phyloP scores from a whole-genome alignment of 2,113 vertebrate species.

The Phodopus roborovskii region DNA sequence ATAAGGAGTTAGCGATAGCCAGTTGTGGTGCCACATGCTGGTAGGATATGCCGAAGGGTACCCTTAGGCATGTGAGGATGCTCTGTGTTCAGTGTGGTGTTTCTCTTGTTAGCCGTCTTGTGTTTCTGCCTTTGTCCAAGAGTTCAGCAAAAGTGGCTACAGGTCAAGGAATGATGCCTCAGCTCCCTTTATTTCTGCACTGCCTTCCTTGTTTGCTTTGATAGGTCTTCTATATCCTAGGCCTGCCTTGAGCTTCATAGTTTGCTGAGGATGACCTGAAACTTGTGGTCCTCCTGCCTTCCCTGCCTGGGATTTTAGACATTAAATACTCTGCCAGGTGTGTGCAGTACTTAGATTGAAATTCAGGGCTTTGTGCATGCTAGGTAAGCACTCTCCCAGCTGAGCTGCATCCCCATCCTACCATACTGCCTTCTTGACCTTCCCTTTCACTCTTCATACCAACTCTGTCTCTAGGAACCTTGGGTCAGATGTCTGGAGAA shows the following conservation, averaged over 20 bases:
- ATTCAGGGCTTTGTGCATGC: not conserved
- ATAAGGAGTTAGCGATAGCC: not conserved
- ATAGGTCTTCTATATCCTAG: not conserved
- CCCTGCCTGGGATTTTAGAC: not conserved
- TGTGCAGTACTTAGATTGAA: not conserved
- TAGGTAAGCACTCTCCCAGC: not conserved
- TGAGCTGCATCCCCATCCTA: not conserved
- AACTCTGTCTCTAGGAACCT: conserved; percentile 56
- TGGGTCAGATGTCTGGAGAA: conserved; percentile 77
- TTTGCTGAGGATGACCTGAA: not conserved
- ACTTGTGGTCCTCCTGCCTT: not conserved
- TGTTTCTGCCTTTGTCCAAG: conserved; percentile 25
- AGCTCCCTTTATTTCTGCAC: not conserved
- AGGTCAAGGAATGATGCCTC: not conserved
- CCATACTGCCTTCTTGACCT: not conserved
- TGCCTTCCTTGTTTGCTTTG: not conserved
- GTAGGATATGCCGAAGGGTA: not conserved
- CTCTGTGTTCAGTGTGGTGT: not conserved
- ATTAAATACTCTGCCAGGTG: too few species aligned
- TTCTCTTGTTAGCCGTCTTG: not conserved
- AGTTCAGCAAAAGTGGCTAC: not conserved
- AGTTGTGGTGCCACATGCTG: not conserved
- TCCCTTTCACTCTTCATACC: conserved; percentile 1
- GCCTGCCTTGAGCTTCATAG: not conserved
- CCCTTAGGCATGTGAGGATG: not conserved